Evolutionary conservation across 1,140 invertebrate species (phyloP), one percentile per base, ranked within the genome.

Genomic region (Drosophila oshimai): DNA sequence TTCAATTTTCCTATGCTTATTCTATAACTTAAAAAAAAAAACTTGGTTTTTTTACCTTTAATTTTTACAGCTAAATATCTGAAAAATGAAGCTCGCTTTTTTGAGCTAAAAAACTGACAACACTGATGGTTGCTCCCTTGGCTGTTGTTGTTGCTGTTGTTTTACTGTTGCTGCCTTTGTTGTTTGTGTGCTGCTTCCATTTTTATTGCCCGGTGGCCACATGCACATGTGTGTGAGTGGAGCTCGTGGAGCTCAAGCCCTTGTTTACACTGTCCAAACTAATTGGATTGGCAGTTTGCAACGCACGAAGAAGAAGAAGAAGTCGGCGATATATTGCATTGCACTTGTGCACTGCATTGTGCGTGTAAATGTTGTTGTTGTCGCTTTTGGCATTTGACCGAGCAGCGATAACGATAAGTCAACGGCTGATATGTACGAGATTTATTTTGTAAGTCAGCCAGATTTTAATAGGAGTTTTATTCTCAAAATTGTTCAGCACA

Each of bases 181-280:
- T 72, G 34, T 31, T 58, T 45, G 49, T 45, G 49, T 70, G 50
- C 44, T 57, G 55, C 57, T 70, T 69, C 50, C 55, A 75, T 79
- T 79, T 80, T 80, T 64, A 71, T 67, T 80, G 72, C 76, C 76
- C 57, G 34, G 44, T 77, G 72, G 75, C 61, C 58, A 72, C 57
- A 77, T 44, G 44, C 64, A n/a, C n/a, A n/a, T n/a, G n/a, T n/a
- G n/a, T n/a, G n/a, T n/a, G 62, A 50, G 41, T 62, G 55, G 33
- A 55, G 72, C 51, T 45, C 49, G 41, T 62, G 55, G 33, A 55
- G 72, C 51, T 45, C 49, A 47, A 47, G 71, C 47, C 53, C 60
- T 69, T 77, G 74, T 77, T 81, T 80, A 74, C 77, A 80, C 77
- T 61, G 77, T 80, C 77, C 58, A 78, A 71, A 81, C 77, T 80